Conservation (phyloP, 2,888 invertebrate genomes). For the Sinopyrophorus schimmeli region DNA sequence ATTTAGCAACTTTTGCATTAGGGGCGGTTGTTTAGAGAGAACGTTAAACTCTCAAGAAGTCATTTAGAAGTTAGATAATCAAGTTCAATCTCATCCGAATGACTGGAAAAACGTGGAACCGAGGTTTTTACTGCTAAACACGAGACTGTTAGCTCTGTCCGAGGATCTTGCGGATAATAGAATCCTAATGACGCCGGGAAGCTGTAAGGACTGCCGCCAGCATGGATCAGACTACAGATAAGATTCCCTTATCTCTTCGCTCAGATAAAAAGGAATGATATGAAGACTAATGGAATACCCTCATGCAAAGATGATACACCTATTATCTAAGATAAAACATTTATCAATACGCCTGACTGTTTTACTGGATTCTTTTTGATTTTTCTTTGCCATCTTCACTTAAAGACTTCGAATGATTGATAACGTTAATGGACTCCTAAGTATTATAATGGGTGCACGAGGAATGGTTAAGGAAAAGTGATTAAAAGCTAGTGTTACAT, state of each 20-base stretch:
- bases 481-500: no score
- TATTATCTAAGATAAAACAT: slow-evolving; percentile 14
- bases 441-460: no score
- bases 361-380: slow-evolving; percentile 4
- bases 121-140: slow-evolving; percentile 41
- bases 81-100: slow-evolving; percentile 37
- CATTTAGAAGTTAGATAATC: slow-evolving; percentile 36
- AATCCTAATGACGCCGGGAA: slow-evolving; percentile 42
- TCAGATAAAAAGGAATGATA: slow-evolving; percentile 33
- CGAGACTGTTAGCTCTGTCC: slow-evolving; percentile 38
- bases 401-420: no score
- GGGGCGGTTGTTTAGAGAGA: slow-evolving; percentile 15
- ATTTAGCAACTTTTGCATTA: slow-evolving; percentile 12
- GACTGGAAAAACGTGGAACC: slow-evolving; percentile 35
- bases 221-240: slow-evolving; percentile 36
- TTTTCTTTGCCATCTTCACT: slow-evolving; percentile 2
- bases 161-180: slow-evolving; percentile 40
- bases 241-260: slow-evolving; percentile 32
- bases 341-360: slow-evolving; percentile 10
- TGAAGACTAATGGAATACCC: slow-evolving; percentile 39
- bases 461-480: no score
- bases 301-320: slow-evolving; percentile 35
- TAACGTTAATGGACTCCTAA: no score
- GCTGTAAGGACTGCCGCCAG: slow-evolving; percentile 33
- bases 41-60: slow-evolving; percentile 19